Conservation (phyloP, 2,888 invertebrate genomes). For the Pandemis cinnamomeana region DNA sequence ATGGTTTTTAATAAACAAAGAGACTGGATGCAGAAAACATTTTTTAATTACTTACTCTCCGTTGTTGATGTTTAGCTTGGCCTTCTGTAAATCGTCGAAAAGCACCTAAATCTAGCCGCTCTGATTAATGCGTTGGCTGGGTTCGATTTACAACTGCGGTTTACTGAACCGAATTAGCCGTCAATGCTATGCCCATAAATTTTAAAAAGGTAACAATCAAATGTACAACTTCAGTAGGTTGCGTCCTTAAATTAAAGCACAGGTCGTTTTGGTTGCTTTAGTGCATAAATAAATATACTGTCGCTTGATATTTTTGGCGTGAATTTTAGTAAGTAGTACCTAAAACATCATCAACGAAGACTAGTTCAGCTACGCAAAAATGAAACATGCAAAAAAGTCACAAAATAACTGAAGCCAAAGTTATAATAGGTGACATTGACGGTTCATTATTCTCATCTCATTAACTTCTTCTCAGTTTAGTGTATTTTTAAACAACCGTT, state of each 20-base stretch:
- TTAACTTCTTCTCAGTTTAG: too few relatives aligned
- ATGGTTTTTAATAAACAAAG: background rate
- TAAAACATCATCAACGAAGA: background rate
- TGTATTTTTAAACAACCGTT: too few relatives aligned
- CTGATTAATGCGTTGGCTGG: slow-evolving; percentile 43
- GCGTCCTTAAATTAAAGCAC: background rate
- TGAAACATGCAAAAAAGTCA: background rate
- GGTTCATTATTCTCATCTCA: too few relatives aligned
- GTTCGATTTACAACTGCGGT: slow-evolving; percentile 45
- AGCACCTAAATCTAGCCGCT: slow-evolving; percentile 28
- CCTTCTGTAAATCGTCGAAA: slow-evolving; percentile 19
- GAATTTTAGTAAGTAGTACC: background rate
- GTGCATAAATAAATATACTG: background rate
- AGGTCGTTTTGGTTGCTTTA: background rate
- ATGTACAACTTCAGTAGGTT: slow-evolving; percentile 26
- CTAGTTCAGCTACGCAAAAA: background rate
- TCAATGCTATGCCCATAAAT: slow-evolving; percentile 44
- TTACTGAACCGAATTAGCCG: slow-evolving; percentile 42
- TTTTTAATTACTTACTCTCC: slow-evolving; percentile 27
- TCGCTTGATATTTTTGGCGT: background rate
- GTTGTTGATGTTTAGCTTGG: slow-evolving; percentile 9
- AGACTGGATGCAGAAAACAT: background rate
- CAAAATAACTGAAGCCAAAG: background rate
- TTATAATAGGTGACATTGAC: background rate
- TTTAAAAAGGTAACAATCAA: slow-evolving; percentile 45